phyloP scores from a whole-genome alignment of 2,113 vertebrate species.

The rat (Rattus norvegicus) region GRCr8 NC_086032.1:7827001-7827500 shows the following conservation, averaged over 20 bases:
- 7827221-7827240: neutral
- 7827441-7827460: too few relatives aligned
- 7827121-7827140: constrained; percentile 61
- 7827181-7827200: constrained; percentile 19
- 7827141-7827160: constrained; percentile 56
- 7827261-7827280: neutral
- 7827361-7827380: neutral
- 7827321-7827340: neutral
- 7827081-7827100: too few relatives aligned
- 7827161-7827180: constrained; percentile 49
- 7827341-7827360: neutral
- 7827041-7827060: too few relatives aligned
- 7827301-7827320: neutral
- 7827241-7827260: neutral
- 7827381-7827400: neutral
- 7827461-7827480: neutral
- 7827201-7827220: neutral
- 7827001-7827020: too few relatives aligned
- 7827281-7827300: neutral
- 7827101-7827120: constrained; percentile 55
- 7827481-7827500: neutral
- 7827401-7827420: neutral
- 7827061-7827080: too few relatives aligned
- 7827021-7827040: too few relatives aligned
- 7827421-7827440: neutral